Evolutionary conservation across 2,113 vertebrate species (phyloP), one percentile per base, ranked within the genome.

Genomic region (Mungos mungo): DNA sequence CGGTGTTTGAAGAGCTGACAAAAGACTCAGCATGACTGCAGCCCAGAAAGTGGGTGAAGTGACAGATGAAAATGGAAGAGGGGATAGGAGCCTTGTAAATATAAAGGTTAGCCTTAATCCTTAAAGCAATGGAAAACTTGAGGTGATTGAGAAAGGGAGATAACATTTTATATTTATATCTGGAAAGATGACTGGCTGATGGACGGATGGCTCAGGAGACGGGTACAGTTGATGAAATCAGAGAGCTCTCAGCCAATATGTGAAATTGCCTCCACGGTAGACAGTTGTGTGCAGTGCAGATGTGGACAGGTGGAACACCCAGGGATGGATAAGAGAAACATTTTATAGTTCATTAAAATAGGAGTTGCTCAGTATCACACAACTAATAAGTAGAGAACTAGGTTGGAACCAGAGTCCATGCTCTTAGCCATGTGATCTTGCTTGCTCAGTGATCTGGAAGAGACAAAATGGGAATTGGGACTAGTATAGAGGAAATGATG

Each of bases 331-430:
- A 35, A 72, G 38, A 72, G 50, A 83, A 76, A 69, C 10, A 50
- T 90, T 72, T 82, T 69, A n/a, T 33, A 52, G 10, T 80, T 83
- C 84, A 60, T 60, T 69, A 18, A 96, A 54, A 63, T n/a, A 38
- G 7, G 16, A 29, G 0, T 69, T 45, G 0, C 16, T 23, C 13
- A 15, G 1, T 90, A 45, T 90, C 68, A 90, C n/a, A 74, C 16
- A 77, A 12, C 3, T 54, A 1, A 41, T 31, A 45, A 65, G 27
- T 83, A 23, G 57, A 47, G 9, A 81, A 16, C 27, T 35, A 76
- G 9, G 8, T 0, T 38, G 21, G 29, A 88, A 35, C 25, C 31
- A 66, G 63, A 47, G 41, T 63, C 19, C 13, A 15, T 33, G 19
- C 21, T 84, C 8, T 47, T 74, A 25, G 15, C 29, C 9, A 2